Conservation (phyloP, 2,888 invertebrate genomes). For the Protonemura montana region DNA sequence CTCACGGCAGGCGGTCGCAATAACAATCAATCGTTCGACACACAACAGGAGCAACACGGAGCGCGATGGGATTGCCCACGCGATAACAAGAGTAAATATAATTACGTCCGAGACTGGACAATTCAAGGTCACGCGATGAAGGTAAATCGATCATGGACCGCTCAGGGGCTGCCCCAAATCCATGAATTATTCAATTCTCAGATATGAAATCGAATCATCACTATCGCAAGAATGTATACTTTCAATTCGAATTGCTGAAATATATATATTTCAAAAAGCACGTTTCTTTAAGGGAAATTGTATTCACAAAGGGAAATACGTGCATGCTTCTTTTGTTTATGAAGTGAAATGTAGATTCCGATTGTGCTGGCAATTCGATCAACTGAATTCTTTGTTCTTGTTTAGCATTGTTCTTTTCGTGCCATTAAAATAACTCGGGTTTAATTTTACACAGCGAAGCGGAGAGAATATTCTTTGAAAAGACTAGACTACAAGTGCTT, state of each 20-base stretch:
- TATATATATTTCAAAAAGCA: not conserved
- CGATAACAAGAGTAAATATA: not conserved
- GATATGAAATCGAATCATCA: not conserved
- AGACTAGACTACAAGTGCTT: not conserved
- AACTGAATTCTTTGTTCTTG: not conserved
- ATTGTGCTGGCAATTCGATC: not conserved
- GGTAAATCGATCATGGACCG: not conserved
- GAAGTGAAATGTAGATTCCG: not conserved
- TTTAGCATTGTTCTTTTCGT: not conserved
- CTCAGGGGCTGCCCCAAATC: not conserved
- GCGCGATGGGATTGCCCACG: not conserved
- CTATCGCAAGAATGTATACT: not conserved
- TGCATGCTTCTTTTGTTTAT: not conserved
- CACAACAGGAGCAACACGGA: not conserved
- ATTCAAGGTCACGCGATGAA: not conserved
- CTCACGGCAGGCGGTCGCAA: not conserved
- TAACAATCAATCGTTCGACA: not conserved
- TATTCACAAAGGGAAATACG: slow-evolving; percentile 12
- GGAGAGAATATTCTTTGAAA: not conserved
- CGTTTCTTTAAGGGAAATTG: not conserved
- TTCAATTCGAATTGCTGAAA: not conserved
- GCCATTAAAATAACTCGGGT: not conserved
- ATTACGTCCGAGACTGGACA: not conserved
- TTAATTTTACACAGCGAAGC: not conserved
- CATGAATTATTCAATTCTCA: not conserved